phyloP scores from a whole-genome alignment of 2,888 invertebrate species.

The Drosophila maculinotata region DNA sequence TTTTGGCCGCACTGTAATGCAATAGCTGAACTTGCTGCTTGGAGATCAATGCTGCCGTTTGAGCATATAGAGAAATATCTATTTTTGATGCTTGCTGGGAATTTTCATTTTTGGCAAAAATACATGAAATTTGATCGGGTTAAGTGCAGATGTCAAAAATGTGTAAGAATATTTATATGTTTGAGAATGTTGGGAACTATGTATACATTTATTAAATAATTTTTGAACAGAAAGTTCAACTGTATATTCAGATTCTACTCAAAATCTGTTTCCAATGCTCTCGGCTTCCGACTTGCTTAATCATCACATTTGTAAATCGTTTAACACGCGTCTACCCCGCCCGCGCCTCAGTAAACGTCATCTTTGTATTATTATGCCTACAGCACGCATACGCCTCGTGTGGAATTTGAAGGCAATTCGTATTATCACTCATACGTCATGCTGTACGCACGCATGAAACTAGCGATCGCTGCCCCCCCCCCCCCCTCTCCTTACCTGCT shows the following conservation, averaged over 20 bases:
- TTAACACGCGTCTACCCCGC: slow-evolving; percentile 14
- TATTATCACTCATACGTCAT: slow-evolving; percentile 72
- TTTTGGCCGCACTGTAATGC: slow-evolving; percentile 51
- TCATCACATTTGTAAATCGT: slow-evolving; percentile 20
- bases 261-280: neutral
- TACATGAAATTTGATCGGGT: slow-evolving; percentile 26
- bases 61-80: slow-evolving; percentile 9
- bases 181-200: no score
- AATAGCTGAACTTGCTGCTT: slow-evolving; percentile 52
- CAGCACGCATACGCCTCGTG: slow-evolving; percentile 59
- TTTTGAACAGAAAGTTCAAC: no score
- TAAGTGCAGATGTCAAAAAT: neutral
- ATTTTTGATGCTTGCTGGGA: slow-evolving; percentile 24
- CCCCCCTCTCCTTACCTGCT: neutral
- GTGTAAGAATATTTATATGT: neutral
- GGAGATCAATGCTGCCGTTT: slow-evolving; percentile 40
- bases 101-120: slow-evolving; percentile 4
- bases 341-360: slow-evolving; percentile 2
- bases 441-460: slow-evolving; percentile 51
- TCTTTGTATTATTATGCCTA: slow-evolving; percentile 31
- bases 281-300: slow-evolving; percentile 12
- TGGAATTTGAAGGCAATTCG: slow-evolving; percentile 58
- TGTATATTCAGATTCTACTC: no score
- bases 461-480: slow-evolving; percentile 10
- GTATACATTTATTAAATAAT: no score